Evolutionary conservation across 2,113 vertebrate species (phyloP), one percentile per base, ranked within the genome.

Genomic region (Mustela nigripes): DNA sequence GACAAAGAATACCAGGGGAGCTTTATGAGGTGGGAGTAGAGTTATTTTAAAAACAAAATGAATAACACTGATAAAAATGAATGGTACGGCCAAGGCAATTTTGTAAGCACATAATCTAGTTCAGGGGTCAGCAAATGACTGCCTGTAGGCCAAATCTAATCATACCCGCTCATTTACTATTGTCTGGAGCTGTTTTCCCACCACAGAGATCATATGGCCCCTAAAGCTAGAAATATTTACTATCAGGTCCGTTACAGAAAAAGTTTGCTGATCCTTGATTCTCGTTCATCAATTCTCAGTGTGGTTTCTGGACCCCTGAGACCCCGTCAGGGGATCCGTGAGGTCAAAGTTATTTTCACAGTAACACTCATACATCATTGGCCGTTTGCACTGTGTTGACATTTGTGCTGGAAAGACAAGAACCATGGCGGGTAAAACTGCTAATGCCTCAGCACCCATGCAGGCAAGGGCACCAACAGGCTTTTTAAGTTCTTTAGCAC

Each of bases 1-100:
- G n/a, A 71, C 90, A 82, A 89, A 45, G 5, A 74, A 60, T n/a
- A 91, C 67, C 24, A 92, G 39, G 67, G 33, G 48, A 62, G 15
- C 19, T 85, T 92, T 92, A 67, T 88, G 81, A 80, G 22, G 42
- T 24, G 76, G 12, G 14, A 78, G 19, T 58, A 81, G 74, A n/a
- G 53, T 39, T 87, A 62, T 90, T 48, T 93, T 76, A 60, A 62
- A 92, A 92, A 83, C 94, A 28, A 71, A 90, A 86, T 36, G 33
- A 69, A 11, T 24, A 94, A 56, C n/a, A 86, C 18, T 71, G 16
- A 65, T 88, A 96, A 86, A 97, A 95, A 82, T 53, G 48, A 96
- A 62, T n/a, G 39, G 28, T 80, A 67, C 74, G 42, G 48, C 56
- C 76, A 88, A 73, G 56, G 45, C 69, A 92, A 53, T 87, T 92